Evolutionary conservation across 2,113 vertebrate species (phyloP).

Genomic region (Peucedramus taeniatus): DNA sequence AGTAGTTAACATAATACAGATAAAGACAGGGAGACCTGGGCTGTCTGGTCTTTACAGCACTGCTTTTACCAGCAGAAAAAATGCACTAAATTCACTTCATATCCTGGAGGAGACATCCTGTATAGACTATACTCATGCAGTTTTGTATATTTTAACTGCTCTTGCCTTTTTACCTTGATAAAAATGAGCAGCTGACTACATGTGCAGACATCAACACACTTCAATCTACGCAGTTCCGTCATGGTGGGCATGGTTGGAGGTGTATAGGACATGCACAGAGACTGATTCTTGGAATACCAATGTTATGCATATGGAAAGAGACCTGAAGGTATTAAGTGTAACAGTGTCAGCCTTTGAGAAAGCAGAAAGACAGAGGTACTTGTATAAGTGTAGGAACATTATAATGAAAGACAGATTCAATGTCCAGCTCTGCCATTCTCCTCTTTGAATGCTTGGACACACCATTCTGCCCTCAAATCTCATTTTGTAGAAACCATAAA

Average conservation of each 20-base stretch:
- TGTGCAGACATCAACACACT: background rate
- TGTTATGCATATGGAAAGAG: background rate
- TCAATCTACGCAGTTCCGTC: background rate
- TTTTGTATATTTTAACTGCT: background rate
- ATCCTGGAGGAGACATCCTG: background rate
- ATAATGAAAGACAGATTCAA: background rate
- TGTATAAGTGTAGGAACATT: background rate
- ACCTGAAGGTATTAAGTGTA: background rate
- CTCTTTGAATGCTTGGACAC: background rate
- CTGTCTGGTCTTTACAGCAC: background rate
- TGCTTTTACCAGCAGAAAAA: background rate
- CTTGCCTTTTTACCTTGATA: background rate
- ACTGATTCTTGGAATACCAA: background rate
- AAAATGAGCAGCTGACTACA: background rate
- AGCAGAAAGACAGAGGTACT: background rate
- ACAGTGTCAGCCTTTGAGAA: background rate
- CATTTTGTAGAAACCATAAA: background rate
- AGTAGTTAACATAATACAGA: background rate
- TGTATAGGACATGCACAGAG: background rate
- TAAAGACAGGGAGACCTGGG: background rate
- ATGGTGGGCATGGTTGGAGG: background rate
- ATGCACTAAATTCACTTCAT: background rate
- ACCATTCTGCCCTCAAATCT: background rate
- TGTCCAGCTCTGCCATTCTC: background rate
- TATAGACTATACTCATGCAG: background rate